Evolutionary conservation across 2,113 vertebrate genomes (phyloP).

Genomic region (Tragelaphus imberbis): DNA sequence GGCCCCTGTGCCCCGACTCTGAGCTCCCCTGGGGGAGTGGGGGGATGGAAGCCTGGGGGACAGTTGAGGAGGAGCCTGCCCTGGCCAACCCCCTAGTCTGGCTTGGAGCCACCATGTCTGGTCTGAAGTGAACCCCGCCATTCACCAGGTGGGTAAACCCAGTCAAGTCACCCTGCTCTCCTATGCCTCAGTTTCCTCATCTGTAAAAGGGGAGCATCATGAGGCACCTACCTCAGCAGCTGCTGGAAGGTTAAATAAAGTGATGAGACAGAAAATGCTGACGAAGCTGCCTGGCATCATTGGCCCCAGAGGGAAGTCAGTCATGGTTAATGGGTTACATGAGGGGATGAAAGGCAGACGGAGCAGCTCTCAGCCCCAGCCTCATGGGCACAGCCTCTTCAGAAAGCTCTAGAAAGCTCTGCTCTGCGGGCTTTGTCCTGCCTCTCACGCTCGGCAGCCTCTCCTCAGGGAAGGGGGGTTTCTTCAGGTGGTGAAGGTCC

Average conservation of each 20-base stretch:
- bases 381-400: not conserved
- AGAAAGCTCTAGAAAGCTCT: not conserved
- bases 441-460: not conserved
- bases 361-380: not conserved
- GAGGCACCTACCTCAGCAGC: not conserved
- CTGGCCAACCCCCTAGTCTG: fast-evolving
- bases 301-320: fast-evolving
- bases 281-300: fast-evolving
- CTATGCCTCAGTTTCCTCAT: not conserved
- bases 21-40: not conserved
- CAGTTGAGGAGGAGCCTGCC: not conserved
- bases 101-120: not conserved
- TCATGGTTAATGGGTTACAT: not conserved
- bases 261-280: fast-evolving
- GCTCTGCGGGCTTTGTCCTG: fast-evolving
- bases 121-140: fast-evolving
- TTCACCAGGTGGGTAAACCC: not conserved
- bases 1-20: not conserved
- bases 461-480: fast-evolving
- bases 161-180: not conserved
- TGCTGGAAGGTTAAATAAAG: not conserved
- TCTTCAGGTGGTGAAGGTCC: not conserved
- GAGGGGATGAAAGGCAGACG: not conserved
- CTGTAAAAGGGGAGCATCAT: not conserved
- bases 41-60: too few species aligned